Evolutionary conservation across 2,888 invertebrate species (phyloP).

Genomic region (Dexiosoma caninum): DNA sequence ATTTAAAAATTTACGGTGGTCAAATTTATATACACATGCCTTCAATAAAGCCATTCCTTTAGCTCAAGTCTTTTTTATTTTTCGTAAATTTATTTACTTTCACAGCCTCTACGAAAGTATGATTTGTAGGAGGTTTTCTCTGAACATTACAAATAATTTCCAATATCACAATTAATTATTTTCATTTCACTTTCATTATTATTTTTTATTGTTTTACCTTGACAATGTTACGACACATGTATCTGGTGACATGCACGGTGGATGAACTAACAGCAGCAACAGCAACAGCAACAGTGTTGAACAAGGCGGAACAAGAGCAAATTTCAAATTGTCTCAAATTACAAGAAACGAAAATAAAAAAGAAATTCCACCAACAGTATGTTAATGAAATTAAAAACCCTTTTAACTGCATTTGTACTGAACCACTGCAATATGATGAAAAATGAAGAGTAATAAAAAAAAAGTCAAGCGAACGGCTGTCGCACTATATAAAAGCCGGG

Average conservation of each 20-base stretch:
- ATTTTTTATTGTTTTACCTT: constrained; percentile 33
- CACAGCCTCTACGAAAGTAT: neutral
- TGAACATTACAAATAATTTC: neutral
- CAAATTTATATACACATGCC: too few species aligned
- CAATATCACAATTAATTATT: neutral
- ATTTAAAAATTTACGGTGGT: too few species aligned
- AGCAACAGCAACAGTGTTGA: constrained; percentile 5
- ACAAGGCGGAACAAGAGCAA: constrained; percentile 36
- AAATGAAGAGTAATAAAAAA: neutral
- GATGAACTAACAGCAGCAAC: constrained; percentile 34
- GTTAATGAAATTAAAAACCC: constrained; percentile 55
- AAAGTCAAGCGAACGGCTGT: neutral
- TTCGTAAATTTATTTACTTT: neutral
- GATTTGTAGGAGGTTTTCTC: too few species aligned
- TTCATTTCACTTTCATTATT: constrained; percentile 37
- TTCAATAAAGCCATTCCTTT: too few species aligned
- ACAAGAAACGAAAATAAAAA: constrained; percentile 10
- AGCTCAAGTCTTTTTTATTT: too few species aligned
- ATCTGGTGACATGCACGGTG: neutral
- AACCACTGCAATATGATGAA: constrained; percentile 33
- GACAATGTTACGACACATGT: constrained; percentile 48
- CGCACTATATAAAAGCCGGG: constrained; percentile 47
- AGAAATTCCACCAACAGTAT: neutral
- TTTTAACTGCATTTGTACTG: constrained; percentile 35
- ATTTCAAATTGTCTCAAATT: constrained; percentile 39